Conservation (phyloP, 2,888 invertebrate species). For the Melieria omissa region DNA sequence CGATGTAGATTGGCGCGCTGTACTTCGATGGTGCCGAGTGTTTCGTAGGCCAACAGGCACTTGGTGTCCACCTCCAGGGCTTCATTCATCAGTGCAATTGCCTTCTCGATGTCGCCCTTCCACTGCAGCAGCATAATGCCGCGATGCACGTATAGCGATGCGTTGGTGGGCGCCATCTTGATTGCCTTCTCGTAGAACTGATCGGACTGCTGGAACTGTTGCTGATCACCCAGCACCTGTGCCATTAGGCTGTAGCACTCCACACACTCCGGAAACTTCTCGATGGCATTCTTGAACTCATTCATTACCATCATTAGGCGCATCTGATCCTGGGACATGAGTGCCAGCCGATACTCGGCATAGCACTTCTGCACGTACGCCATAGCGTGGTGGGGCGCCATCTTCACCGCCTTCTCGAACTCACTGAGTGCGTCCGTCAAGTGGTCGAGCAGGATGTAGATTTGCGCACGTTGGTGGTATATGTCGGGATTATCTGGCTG, state of each 20-base stretch:
- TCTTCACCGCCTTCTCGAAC: conserved; percentile 82
- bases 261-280: conserved; percentile 83
- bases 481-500: conserved; percentile 88
- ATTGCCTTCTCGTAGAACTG: conserved; percentile 83
- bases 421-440: conserved; percentile 84
- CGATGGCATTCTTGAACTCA: conserved; percentile 80
- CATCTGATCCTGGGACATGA: conserved; percentile 72
- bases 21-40: conserved; percentile 93
- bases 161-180: conserved; percentile 85
- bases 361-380: conserved; percentile 92
- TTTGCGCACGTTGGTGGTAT: conserved; percentile 92
- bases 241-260: conserved; percentile 91
- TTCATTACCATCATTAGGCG: conserved; percentile 75
- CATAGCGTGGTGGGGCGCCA: conserved; percentile 86
- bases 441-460: conserved; percentile 83
- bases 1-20: conserved; percentile 84
- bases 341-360: conserved; percentile 82
- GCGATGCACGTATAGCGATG: conserved; percentile 87
- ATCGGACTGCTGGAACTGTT: conserved; percentile 86
- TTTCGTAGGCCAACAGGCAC: conserved; percentile 96
- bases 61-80: conserved; percentile 89
- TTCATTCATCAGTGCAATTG: conserved; percentile 80
- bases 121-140: conserved; percentile 86
- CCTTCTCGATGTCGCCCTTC: conserved; percentile 83
- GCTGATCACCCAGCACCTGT: conserved; percentile 88